Percentiles rank a stretch among this genome's conserved stretches.
These are phyloP conservation scores for Danionella cerebrum DNA, from an alignment of 2,113 vertebrate genomes.

Conservation along the genomic window DNA sequence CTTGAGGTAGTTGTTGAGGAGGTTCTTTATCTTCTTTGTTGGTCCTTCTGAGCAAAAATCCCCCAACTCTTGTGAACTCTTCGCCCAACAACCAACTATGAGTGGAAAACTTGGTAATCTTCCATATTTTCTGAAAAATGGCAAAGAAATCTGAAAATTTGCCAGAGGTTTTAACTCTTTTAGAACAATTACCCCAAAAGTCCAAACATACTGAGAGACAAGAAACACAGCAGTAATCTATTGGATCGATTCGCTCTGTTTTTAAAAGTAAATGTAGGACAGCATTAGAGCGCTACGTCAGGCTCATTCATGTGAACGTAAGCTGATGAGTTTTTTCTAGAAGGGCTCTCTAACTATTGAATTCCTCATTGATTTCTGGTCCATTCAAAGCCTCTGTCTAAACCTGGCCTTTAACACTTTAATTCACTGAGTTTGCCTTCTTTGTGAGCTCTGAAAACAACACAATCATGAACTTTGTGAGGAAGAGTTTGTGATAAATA, in stretches of 20 bases:
- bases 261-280: slow-evolving; percentile 4
- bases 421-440: background rate
- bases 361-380: background rate
- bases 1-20: no score
- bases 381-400: background rate
- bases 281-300: background rate
- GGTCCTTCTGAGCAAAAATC: no score
- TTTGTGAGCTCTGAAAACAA: background rate
- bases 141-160: no score
- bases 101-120: no score
- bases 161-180: no score
- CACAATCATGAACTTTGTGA: background rate
- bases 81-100: no score
- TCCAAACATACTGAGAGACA: no score
- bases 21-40: no score
- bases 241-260: background rate
- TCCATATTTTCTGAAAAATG: no score
- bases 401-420: background rate
- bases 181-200: no score
- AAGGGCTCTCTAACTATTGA: background rate
- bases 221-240: no score
- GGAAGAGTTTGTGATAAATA: background rate
- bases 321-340: slow-evolving; percentile 4
- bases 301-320: slow-evolving; percentile 2
- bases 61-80: no score